Percentiles rank a stretch among this genome's conserved stretches.
These are phyloP conservation scores for Vidua macroura DNA, from an alignment of 2,113 vertebrate species.

Conservation along the genomic window DNA sequence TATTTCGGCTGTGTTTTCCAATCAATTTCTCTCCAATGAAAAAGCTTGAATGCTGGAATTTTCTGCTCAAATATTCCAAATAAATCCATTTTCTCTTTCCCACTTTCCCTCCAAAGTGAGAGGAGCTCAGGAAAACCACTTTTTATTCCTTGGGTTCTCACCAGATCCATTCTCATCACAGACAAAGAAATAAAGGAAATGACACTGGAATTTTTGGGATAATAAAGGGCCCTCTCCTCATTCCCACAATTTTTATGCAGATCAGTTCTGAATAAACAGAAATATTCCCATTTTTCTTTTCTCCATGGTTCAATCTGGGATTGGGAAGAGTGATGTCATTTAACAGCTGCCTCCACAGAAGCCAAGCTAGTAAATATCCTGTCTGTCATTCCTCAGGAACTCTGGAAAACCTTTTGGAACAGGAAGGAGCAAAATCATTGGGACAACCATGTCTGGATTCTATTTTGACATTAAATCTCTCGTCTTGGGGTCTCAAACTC, in stretches of 20 bases:
- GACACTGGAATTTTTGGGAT: neutral
- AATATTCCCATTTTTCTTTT: neutral
- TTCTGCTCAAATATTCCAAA: neutral
- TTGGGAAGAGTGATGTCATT: neutral
- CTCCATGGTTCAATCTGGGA: neutral
- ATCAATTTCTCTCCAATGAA: neutral
- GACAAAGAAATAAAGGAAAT: neutral
- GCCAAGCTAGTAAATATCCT: neutral
- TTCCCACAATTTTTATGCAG: neutral
- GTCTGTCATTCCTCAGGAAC: neutral
- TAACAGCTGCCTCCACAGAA: neutral
- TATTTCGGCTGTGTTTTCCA: neutral
- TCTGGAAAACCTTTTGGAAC: neutral
- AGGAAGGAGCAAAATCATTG: neutral
- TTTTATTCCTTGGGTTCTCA: neutral
- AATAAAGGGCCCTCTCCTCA: no score
- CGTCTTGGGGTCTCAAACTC: accelerated
- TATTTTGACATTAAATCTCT: neutral
- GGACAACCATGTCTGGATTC: neutral
- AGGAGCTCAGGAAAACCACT: neutral
- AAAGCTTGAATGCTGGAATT: neutral
- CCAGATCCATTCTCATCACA: neutral
- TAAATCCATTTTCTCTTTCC: neutral
- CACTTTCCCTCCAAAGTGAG: neutral
- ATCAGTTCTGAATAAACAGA: neutral